Conservation (phyloP, 2,888 invertebrate species). For the Corbicula japonica region DNA sequence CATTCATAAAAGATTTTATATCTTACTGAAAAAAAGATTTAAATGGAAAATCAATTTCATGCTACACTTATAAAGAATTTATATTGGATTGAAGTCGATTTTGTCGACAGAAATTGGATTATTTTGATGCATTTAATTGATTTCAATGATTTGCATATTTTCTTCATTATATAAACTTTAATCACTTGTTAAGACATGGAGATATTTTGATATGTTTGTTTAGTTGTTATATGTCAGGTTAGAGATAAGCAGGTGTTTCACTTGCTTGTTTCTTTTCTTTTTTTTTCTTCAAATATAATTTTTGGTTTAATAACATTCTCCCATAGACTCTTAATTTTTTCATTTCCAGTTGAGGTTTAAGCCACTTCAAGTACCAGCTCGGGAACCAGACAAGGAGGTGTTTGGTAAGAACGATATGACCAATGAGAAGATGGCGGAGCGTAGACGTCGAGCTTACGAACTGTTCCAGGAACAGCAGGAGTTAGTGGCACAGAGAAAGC, state of each 20-base stretch:
- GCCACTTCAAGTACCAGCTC: slow-evolving; percentile 83
- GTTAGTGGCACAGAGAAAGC: slow-evolving; percentile 84
- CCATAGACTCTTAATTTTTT: background rate
- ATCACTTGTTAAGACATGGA: background rate
- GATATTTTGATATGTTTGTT: background rate
- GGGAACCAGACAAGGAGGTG: slow-evolving; percentile 83
- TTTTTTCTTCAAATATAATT: too few relatives aligned
- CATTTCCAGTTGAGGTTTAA: slow-evolving; percentile 82
- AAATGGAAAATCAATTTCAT: too few relatives aligned
- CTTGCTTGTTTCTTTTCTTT: too few relatives aligned
- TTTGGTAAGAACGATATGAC: slow-evolving; percentile 86
- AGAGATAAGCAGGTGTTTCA: too few relatives aligned
- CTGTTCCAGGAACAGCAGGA: slow-evolving; percentile 84
- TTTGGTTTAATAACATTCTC: background rate
- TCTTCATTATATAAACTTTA: background rate
- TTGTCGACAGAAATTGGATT: too few relatives aligned
- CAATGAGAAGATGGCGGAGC: slow-evolving; percentile 84
- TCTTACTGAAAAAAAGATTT: too few relatives aligned
- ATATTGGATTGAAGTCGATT: too few relatives aligned
- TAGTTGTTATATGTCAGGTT: background rate
- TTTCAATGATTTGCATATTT: slow-evolving; percentile 12
- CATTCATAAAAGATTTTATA: too few relatives aligned
- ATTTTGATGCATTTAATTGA: slow-evolving; percentile 13
- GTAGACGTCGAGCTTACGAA: slow-evolving; percentile 81
- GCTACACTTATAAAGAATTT: too few relatives aligned